phyloP scores from a whole-genome alignment of 2,888 invertebrate genomes.

The Busseola fusca region DNA sequence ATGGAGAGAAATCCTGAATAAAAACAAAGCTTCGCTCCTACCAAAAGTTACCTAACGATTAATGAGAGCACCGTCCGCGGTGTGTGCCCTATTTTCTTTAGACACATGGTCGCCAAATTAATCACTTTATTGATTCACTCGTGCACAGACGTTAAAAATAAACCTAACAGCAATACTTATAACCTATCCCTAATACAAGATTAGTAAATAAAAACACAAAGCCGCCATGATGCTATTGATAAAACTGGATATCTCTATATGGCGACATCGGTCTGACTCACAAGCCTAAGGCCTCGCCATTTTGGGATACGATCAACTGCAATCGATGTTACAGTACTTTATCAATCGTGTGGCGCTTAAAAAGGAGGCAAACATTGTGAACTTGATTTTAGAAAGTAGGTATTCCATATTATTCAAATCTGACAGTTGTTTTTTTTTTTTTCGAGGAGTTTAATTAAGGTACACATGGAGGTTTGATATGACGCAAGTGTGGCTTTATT shows the following conservation, averaged over 20 bases:
- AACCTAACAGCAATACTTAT: background rate
- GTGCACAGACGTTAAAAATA: constrained; percentile 32
- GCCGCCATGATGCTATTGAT: constrained; percentile 40
- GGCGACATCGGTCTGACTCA: constrained; percentile 50
- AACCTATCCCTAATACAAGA: constrained; percentile 6
- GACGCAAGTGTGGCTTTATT: background rate
- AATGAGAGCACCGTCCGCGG: background rate
- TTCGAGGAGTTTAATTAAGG: too few species aligned
- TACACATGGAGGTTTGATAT: background rate
- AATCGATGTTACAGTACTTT: constrained; percentile 33
- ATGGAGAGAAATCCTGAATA: too few species aligned
- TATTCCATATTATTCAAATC: constrained; percentile 16
- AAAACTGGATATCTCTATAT: constrained; percentile 51
- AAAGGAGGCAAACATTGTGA: constrained; percentile 2
- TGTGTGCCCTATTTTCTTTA: background rate
- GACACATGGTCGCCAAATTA: background rate
- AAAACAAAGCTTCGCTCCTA: too few species aligned
- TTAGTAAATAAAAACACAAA: constrained; percentile 42
- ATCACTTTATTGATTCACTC: constrained; percentile 1
- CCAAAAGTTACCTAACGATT: background rate
- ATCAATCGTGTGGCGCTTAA: constrained; percentile 26
- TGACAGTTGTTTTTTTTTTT: background rate
- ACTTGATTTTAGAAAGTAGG: constrained; percentile 15
- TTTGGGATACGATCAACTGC: constrained; percentile 41
- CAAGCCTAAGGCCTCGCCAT: constrained; percentile 48